phyloP scores from a whole-genome alignment of 2,113 vertebrate genomes.

The Malurus melanocephalus region DNA sequence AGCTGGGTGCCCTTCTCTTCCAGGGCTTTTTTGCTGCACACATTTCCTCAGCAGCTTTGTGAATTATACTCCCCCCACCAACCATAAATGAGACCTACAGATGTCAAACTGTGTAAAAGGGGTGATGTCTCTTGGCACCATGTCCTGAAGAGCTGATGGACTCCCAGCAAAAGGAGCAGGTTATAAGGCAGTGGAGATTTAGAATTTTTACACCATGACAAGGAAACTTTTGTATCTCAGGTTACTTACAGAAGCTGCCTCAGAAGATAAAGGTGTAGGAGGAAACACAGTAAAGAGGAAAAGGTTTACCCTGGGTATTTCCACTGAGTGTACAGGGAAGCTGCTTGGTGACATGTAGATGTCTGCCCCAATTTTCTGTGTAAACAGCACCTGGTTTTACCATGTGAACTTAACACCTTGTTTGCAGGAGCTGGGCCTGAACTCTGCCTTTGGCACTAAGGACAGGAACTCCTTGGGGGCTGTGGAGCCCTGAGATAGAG shows the following conservation, averaged over 20 bases:
- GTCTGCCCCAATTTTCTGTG: background rate
- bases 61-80: background rate
- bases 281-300: background rate
- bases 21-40: background rate
- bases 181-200: background rate
- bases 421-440: background rate
- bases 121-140: background rate
- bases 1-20: background rate
- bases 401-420: background rate
- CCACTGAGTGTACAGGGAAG: background rate
- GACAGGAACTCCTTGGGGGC: background rate
- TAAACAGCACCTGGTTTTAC: background rate
- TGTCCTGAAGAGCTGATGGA: fast-evolving
- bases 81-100: background rate
- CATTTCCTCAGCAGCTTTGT: background rate
- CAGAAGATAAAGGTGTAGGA: background rate
- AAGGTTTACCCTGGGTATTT: background rate
- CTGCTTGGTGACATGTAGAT: background rate
- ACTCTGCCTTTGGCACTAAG: background rate
- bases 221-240: background rate
- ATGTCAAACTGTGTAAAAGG: background rate
- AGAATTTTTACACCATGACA: background rate
- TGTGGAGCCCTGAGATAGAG: background rate
- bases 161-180: background rate
- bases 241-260: background rate